Evolutionary conservation across 2,797 vertebrate genomes (phyloP).

Genomic region (Glyptemys insculpta): DNA sequence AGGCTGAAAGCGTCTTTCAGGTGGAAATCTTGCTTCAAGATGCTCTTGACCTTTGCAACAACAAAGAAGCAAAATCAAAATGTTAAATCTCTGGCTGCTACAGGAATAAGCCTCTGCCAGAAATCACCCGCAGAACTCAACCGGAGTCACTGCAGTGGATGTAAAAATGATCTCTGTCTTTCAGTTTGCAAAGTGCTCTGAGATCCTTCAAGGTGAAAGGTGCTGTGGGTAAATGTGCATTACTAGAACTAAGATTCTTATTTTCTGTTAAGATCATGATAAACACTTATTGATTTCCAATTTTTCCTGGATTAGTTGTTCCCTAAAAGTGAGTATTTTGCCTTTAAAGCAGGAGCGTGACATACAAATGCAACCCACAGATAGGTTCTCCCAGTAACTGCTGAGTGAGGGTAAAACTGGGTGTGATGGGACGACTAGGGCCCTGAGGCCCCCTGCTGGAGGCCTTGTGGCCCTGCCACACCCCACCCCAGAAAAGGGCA

Average conservation of each 20-base stretch:
- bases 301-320: not conserved
- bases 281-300: accelerated
- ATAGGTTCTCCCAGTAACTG: not conserved
- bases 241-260: not conserved
- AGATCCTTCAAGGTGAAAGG: not conserved
- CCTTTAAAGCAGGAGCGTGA: not conserved
- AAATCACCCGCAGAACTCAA: not conserved
- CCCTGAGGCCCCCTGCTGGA: too few relatives aligned
- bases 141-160: not conserved
- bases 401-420: not conserved
- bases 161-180: not conserved
- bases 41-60: slow-evolving; percentile 57
- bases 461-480: too few relatives aligned
- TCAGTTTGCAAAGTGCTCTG: not conserved
- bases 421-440: too few relatives aligned
- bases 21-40: slow-evolving; percentile 44
- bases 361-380: not conserved
- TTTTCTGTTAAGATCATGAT: not conserved
- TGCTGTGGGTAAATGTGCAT: not conserved
- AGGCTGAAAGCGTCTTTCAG: not conserved
- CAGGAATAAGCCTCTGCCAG: not conserved
- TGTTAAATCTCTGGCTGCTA: not conserved
- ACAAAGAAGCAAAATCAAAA: not conserved
- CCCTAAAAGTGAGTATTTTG: not conserved
- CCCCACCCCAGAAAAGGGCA: too few relatives aligned